Evolutionary conservation across 2,888 invertebrate genomes (phyloP), one percentile per base, ranked within the genome.

Genomic region (Philereme transversata): DNA sequence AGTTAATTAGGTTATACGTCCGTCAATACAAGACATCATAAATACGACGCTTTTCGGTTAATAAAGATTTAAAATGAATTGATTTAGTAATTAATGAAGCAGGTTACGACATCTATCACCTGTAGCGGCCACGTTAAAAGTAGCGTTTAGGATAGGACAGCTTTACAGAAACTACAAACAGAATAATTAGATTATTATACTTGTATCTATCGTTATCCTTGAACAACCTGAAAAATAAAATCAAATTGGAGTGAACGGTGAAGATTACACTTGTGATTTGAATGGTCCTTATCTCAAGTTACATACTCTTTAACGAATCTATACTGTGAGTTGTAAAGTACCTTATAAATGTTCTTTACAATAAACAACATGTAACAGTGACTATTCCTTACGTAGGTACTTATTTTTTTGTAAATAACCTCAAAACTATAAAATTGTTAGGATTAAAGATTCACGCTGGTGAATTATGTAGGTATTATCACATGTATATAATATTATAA

Each of bases 211-310:
- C 64, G 87, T 83, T 73, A 84, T 82, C 84, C 84, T 79, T 85
- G 90, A 85, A 77, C 83, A 87, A 85, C 91, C 91, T 91, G 91
- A 74, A 90, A 84, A 78, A 83, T 67, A 75, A 77, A 76, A 75
- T 68, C 56, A 38, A 4, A 43, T 60, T 61, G 58, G 60, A 47
- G 38, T 50, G 50, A 50, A 54, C 60, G 22, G 48, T 51, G 34
- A 5, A 43, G 33, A 50, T 50, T 45, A 40, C 4, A 43, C 51
- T 41, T 34, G 10, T 40, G 9, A 34, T 51, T 43, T 51, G 34
- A 43, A 34, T 10, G 50, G 7, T n/a, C 5, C 55, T 34, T 48
- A 56, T 56, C 49, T 9, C 50, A 45, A 34, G 43, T 64, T 60
- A 64, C 55, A 58, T 44, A 33, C 57, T 8, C 44, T 61, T 47